Evolutionary conservation across 2,113 vertebrate genomes (phyloP).

Genomic region (Potamarius usumacintae): DNA sequence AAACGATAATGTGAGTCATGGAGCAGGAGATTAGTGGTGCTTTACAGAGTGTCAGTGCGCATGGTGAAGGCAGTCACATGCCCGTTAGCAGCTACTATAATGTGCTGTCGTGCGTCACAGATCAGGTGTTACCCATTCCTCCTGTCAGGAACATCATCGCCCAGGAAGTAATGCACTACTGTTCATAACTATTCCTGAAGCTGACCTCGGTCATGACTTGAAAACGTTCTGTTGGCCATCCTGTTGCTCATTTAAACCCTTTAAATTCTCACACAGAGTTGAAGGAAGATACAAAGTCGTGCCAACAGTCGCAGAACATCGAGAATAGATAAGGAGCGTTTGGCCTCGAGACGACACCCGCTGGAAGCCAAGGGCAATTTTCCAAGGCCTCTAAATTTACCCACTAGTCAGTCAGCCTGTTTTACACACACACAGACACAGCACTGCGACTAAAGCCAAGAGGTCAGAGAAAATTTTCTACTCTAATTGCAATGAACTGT

Average conservation of each 20-base stretch:
- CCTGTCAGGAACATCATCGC: not conserved
- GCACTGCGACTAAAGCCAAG: not conserved
- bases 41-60: not conserved
- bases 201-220: not conserved
- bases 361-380: not conserved
- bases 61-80: slow-evolving; percentile 27
- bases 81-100: slow-evolving; percentile 16
- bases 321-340: not conserved
- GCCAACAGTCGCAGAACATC: not conserved
- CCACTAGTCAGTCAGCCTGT: not conserved
- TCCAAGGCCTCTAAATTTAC: not conserved
- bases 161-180: not conserved
- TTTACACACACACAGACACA: not conserved
- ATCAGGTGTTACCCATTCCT: not conserved
- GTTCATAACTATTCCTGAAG: not conserved
- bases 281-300: not conserved
- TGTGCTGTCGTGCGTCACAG: slow-evolving; percentile 25
- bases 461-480: not conserved
- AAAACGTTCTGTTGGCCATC: not conserved
- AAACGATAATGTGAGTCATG: not conserved
- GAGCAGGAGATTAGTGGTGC: not conserved
- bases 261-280: not conserved
- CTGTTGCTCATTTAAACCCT: not conserved
- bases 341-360: not conserved
- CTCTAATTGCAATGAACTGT: no score